These are phyloP conservation scores for Strix occidentalis DNA, from an alignment of 2,797 vertebrate species.

Conservation along the genomic window DNA sequence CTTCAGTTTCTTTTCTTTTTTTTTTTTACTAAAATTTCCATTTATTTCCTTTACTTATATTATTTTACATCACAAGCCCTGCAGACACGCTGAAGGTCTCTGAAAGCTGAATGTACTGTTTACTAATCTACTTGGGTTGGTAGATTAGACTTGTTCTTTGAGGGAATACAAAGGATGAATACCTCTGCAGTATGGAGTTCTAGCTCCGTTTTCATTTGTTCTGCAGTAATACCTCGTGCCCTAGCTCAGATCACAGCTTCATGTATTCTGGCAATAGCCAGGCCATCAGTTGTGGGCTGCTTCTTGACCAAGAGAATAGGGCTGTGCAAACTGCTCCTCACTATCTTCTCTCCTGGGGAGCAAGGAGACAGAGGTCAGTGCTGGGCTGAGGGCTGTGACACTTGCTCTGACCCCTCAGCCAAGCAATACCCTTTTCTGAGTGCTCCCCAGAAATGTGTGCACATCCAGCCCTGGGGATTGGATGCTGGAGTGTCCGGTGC, in stretches of 20 bases:
- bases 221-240: background rate
- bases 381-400: background rate
- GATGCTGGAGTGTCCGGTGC: background rate
- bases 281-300: background rate
- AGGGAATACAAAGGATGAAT: slow-evolving; percentile 34
- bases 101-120: slow-evolving; percentile 34
- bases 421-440: background rate
- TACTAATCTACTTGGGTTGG: slow-evolving; percentile 36
- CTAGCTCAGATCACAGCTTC: background rate
- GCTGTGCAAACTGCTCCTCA: background rate
- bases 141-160: slow-evolving; percentile 20
- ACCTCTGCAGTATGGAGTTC: background rate
- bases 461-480: background rate
- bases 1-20: background rate
- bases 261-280: background rate
- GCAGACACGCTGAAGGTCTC: slow-evolving; percentile 2
- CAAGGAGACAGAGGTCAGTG: background rate
- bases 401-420: background rate
- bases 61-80: slow-evolving; percentile 27
- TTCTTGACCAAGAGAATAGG: background rate
- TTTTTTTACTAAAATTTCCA: background rate
- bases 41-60: slow-evolving; percentile 1
- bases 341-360: background rate
- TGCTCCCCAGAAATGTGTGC: background rate
- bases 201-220: slow-evolving; percentile 29